Base-by-base conservation (phyloP, 2,797 vertebrate genomes). In the Melanogrammus aeglefinus region DNA sequence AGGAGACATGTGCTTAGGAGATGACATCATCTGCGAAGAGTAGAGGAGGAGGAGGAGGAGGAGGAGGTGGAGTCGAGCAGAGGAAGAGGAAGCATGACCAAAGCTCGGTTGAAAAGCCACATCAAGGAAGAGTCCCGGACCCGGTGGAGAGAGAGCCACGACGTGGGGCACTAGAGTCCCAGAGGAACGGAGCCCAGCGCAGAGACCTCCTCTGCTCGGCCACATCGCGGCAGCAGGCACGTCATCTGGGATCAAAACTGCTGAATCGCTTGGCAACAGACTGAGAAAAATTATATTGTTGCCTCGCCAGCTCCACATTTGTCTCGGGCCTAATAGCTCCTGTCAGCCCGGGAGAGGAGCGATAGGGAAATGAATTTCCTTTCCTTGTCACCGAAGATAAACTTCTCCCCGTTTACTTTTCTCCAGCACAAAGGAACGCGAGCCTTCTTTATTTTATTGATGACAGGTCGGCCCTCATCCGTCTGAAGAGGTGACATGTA, bases 231-330 rank as follows among this genome's bases (percentile, higher is more conserved):
- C 83, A 86, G 85, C 10, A 79, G 89, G 84, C 84, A 94, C 90
- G 89, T 91, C 88, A 90, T 88, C 83, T 86, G 89, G 90, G 92
- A 94, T 92, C 91, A 90, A 88, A 94, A 90, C 86, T 86, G 89
- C 88, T 90, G 90, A 63, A 91, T 89, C 90, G 90, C 92, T 90
- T 92, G 90, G 93, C 92, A 93, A 94, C 92, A 51, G 83, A 86
- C 83, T 88, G 81, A 86, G 31, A 94, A 93, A 92, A 92, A 92
- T 91, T 90, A 89, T 80, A 89, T 88, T 88, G 88, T 92, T 88
- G 89, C 91, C 90, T 89, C 86, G 91, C 92, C 91, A 93, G 86
- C 87, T 89, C 83, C 85, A 82, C 84, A 86, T 82, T 78, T 0
- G 39, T 87, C 80, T 84, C 78, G 31, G 84, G 85, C 82, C 73